Percentiles rank a stretch among this genome's conserved stretches.
Evolutionary conservation across 2,797 vertebrate genomes (phyloP).

Genomic region (Arnoldichthys spilopterus): DNA sequence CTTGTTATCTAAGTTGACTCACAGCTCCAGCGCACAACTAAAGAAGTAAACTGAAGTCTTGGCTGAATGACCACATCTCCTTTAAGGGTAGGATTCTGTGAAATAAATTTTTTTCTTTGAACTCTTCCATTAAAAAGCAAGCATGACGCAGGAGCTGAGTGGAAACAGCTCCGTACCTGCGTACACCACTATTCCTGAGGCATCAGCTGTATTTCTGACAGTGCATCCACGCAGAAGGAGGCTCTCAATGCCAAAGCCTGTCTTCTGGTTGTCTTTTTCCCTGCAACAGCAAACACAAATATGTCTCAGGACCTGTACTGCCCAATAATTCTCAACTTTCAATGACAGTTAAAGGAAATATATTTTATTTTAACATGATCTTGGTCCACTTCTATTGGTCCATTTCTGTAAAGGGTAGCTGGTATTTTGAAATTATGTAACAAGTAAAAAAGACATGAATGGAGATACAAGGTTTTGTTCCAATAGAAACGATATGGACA

Average conservation of each 20-base stretch:
- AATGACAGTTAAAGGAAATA: no score
- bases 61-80: neutral
- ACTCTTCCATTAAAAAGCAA: neutral
- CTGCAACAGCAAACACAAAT: slow-evolving; percentile 72
- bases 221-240: slow-evolving; percentile 93
- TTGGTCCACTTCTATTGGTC: no score
- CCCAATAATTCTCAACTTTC: no score
- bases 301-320: neutral
- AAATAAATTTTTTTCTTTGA: neutral
- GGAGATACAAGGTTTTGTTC: no score
- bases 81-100: neutral
- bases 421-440: no score
- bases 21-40: neutral
- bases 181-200: slow-evolving; percentile 91
- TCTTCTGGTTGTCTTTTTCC: slow-evolving; percentile 82
- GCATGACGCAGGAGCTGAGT: neutral
- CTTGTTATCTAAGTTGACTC: neutral
- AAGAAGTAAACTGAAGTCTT: neutral
- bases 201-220: slow-evolving; percentile 88
- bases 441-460: no score
- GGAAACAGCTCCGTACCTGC: slow-evolving; percentile 79
- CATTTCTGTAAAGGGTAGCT: no score
- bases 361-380: no score
- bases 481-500: no score
- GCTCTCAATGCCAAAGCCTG: slow-evolving; percentile 88